Conservation (phyloP, 2,888 invertebrate genomes). For the Osedax frankpressi region DNA sequence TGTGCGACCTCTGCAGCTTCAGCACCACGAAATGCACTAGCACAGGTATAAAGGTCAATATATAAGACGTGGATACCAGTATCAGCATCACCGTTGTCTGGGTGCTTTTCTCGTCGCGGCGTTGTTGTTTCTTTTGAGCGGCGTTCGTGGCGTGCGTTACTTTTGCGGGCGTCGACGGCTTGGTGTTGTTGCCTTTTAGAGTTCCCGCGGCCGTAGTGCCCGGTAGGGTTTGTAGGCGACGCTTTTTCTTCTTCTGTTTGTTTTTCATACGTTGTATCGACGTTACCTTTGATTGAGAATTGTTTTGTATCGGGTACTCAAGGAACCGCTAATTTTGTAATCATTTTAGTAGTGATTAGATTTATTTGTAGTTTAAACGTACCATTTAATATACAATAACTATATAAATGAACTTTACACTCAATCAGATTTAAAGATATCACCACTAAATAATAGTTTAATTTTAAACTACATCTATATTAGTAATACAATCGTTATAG, state of each 20-base stretch:
- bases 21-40: constrained; percentile 26
- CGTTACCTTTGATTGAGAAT: too few relatives aligned
- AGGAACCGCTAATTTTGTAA: too few relatives aligned
- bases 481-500: too few relatives aligned
- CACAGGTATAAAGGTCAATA: constrained; percentile 27
- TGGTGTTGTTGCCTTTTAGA: neutral
- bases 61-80: constrained; percentile 29
- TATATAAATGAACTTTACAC: too few relatives aligned
- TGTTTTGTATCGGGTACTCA: too few relatives aligned
- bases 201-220: neutral
- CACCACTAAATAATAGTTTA: too few relatives aligned
- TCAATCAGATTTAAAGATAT: too few relatives aligned
- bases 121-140: neutral
- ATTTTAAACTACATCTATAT: too few relatives aligned
- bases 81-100: constrained; percentile 30
- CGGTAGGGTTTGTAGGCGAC: neutral
- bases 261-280: neutral
- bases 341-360: too few relatives aligned
- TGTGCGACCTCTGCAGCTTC: constrained; percentile 16
- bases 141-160: neutral
- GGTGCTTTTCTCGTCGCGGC: constrained; percentile 21
- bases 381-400: neutral
- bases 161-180: neutral
- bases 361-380: too few relatives aligned
- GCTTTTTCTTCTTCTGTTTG: neutral